These are phyloP conservation scores for Aegypius monachus DNA, from an alignment of 2,113 vertebrate species.

Conservation along the genomic window DNA sequence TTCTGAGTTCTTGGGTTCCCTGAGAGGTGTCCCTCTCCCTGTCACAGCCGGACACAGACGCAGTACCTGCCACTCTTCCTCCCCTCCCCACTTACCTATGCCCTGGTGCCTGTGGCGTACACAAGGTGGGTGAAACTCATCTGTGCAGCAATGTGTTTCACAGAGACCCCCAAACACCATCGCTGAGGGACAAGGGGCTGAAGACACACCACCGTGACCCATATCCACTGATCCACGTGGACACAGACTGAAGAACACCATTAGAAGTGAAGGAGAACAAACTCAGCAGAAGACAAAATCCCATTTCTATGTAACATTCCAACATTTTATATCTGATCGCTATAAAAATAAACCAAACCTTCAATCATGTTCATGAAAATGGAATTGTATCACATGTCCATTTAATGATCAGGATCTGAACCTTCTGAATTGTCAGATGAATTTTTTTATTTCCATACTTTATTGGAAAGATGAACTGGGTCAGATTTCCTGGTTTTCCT, in stretches of 20 bases:
- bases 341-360: neutral
- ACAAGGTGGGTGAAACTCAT: neutral
- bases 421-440: neutral
- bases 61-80: neutral
- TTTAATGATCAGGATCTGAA: neutral
- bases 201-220: neutral
- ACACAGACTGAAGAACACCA: neutral
- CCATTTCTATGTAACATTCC: neutral
- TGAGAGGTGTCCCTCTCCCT: fast-evolving
- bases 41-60: neutral
- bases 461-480: neutral
- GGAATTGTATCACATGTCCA: neutral
- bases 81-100: neutral
- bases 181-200: neutral
- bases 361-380: neutral
- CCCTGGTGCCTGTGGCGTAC: neutral
- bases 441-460: neutral
- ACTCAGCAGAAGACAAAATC: neutral
- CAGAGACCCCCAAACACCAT: neutral
- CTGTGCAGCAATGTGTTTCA: neutral
- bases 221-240: neutral
- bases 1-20: neutral
- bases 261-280: neutral
- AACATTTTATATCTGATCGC: neutral
- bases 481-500: neutral